A percentile compares a stretch with the other conserved stretches of the same genome.
Conservation (phyloP, 2,797 vertebrate genomes). For the Myotis findleyi region DNA sequence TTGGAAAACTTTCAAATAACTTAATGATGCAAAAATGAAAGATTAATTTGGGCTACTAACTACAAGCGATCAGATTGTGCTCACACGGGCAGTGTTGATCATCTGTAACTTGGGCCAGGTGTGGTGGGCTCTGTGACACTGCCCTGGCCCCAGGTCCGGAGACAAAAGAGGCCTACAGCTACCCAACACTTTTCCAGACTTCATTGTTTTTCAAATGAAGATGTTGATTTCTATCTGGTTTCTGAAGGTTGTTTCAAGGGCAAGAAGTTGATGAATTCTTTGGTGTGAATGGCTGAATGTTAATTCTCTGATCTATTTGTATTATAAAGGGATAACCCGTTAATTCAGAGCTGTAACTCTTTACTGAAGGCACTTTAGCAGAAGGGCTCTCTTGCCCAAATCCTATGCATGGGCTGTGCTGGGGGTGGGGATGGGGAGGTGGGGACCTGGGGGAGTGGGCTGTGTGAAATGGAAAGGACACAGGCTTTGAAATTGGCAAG, state of each 20-base stretch:
- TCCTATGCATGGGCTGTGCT: background rate
- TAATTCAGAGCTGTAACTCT: background rate
- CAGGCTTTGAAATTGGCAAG: background rate
- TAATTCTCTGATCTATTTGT: constrained; percentile 9
- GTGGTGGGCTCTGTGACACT: background rate
- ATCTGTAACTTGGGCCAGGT: background rate
- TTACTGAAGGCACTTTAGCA: background rate
- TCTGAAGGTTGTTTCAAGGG: constrained; percentile 27
- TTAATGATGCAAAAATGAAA: constrained; percentile 26
- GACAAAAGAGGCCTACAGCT: rapidly evolving
- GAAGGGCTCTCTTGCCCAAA: background rate
- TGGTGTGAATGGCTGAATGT: background rate
- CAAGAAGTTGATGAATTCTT: background rate
- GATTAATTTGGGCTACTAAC: constrained; percentile 28
- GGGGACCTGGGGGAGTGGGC: background rate
- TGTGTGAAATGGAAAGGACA: background rate
- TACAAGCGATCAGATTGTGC: background rate
- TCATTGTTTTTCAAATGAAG: background rate
- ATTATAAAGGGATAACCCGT: background rate
- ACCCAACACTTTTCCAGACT: background rate
- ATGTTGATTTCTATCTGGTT: background rate
- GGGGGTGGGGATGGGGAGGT: background rate
- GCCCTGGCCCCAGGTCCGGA: background rate
- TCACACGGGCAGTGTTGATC: background rate
- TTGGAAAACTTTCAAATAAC: constrained; percentile 51